Conservation (phyloP, 2,888 invertebrate genomes). For the Aspidiotus destructor region DNA sequence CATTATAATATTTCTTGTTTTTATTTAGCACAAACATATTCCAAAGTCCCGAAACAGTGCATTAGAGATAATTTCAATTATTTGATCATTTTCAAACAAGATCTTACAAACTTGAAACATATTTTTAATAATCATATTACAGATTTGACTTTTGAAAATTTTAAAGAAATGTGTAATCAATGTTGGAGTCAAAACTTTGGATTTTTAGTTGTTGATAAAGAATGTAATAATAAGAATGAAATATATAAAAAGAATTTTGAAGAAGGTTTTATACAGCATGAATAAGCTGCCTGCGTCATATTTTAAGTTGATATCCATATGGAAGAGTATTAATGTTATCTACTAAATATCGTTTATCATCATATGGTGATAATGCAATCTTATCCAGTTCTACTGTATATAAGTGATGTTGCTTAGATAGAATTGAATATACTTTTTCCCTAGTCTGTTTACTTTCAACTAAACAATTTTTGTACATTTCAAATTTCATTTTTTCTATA, state of each 20-base stretch:
- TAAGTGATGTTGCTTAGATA: conserved; percentile 14
- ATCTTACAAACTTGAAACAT: not conserved
- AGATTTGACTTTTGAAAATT: not conserved
- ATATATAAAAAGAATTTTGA: conserved; percentile 7
- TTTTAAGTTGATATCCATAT: conserved; percentile 16
- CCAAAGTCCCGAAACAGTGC: conserved; percentile 7
- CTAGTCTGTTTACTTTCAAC: conserved; percentile 9
- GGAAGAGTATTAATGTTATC: conserved; percentile 6
- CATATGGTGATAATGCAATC: conserved; percentile 16
- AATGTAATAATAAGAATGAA: not conserved
- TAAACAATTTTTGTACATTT: not conserved
- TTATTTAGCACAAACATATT: conserved; percentile 5
- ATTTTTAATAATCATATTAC: not conserved
- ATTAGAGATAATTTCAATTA: conserved; percentile 10
- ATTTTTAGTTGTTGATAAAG: conserved; percentile 3
- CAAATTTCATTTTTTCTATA: not conserved
- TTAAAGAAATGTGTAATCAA: not conserved
- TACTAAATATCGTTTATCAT: conserved; percentile 6
- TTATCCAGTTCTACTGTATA: conserved; percentile 17
- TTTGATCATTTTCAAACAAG: not conserved
- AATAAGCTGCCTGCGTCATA: not conserved
- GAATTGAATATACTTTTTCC: conserved; percentile 9
- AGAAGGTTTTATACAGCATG: not conserved
- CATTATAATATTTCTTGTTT: conserved; percentile 12
- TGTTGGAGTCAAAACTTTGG: not conserved